Base-by-base conservation (phyloP, 2,113 vertebrate species). In the Hirundichthys speculiger region DNA sequence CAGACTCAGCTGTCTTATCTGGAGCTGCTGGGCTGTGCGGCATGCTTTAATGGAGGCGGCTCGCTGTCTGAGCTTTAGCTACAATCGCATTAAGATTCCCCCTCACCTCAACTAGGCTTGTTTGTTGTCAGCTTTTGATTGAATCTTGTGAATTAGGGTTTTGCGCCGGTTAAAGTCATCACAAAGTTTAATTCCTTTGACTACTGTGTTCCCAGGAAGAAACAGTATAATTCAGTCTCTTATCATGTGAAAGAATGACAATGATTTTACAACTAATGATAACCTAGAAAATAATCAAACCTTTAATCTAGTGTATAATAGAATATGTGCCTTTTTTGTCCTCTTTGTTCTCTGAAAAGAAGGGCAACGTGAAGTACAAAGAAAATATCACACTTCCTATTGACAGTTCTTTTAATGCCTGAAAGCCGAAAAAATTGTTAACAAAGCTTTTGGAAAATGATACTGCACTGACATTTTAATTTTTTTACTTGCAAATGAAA, bases 1-100 rank as follows among this genome's bases (percentile, higher is more conserved):
- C 81, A 82, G 89, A 90, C 88, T 93, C 90, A 92, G 90, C 90
- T 88, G 88, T 89, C 90, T 93, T 93, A 93, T 92, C 91, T 85
- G 80, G 80, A 82, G 87, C 87, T 90, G 87, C 91, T 89, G 89
- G 87, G 86, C 86, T 83, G 84, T 82, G 89, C 84, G 89, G 87
- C 88, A 84, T 80, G 87, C 89, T 91, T 91, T 92, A 91, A 93
- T 92, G 85, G 90, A 90, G 91, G 88, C 86, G 84, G 87, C 87
- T 91, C 89, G 83, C 88, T 88, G 90, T 92, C 90, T 92, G 89
- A 86, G 92, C 86, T 91, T 91, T 73, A 90, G 88, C 86, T 87
- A 68, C 86, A 91, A 92, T 92, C 83, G 86, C 90, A 92, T 93
- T 93, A 93, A 91, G 89, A 87, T 87, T 88, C 76, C 74, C 88